Base-by-base conservation (phyloP, 1,140 invertebrate genomes). In the Stenopsyche tienmushanensis region DNA sequence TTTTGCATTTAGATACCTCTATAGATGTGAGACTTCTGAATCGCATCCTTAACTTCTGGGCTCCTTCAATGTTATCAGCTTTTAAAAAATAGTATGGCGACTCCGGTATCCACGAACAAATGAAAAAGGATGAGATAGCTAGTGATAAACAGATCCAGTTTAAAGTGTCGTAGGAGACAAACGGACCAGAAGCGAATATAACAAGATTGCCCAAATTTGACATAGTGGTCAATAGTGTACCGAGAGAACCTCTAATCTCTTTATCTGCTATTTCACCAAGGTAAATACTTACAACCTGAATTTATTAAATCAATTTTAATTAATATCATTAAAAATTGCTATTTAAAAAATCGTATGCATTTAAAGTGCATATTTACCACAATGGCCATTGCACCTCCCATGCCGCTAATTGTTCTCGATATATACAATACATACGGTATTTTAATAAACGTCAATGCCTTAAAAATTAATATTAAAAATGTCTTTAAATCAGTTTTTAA, bases 61-160 rank as follows among this genome's bases (percentile, higher is more conserved):
- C 82, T 0, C 71, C 72, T 0, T 72, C 76, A 3, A 82, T 74
- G 25, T 79, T 77, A 0, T 83, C 83, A 49, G 84, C 85, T 44
- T 81, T 82, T 0, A 84, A 75, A 26, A 88, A 76, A 67, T 85
- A 92, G 58, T 91, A 86, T 0, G 92, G 90, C 0, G 90, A 90
- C 75, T 93, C 91, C 0, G 91, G 90, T 77, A 92, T 85, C 80
- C 84, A 89, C 15, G 79, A 71, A 72, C 89, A 88, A 0, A 81
- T 77, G 0, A 86, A 9, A 10, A 86, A 78, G 44, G 87, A 85
- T n/a, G 85, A 62, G 0, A 85, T 63, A 1, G 87, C 80, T 41
- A 67, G 71, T 9, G 59, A 73, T 10, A 73, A 60, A 8, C 81
- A 77, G 21, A 79, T 77, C 25, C 78, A 78, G 18, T 86, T 83